A percentile compares a stretch with the other conserved stretches of the same genome.
These are phyloP conservation scores for Vanessa atalanta DNA, from an alignment of 1,140 invertebrate genomes.

Conservation along the genomic window DNA sequence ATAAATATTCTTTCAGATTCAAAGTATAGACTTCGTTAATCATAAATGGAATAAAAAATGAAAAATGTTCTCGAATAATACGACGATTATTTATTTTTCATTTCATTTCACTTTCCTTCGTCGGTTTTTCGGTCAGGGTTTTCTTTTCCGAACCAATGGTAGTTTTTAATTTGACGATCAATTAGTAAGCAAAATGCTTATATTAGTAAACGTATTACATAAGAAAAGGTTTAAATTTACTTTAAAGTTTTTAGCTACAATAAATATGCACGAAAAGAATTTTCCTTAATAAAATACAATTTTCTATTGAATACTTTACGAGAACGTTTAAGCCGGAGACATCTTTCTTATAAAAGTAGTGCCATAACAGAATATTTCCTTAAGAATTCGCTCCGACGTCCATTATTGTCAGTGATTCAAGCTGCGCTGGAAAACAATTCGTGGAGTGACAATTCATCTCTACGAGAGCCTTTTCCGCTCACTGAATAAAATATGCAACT, in stretches of 20 bases:
- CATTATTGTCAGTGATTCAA: conserved; percentile 34
- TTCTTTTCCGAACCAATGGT: too few species aligned
- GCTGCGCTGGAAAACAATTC: conserved; percentile 52
- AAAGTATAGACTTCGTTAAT: too few species aligned
- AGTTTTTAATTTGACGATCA: too few species aligned
- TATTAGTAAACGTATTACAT: too few species aligned
- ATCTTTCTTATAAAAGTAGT: conserved; percentile 23
- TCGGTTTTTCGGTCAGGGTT: too few species aligned
- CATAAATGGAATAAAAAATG: too few species aligned
- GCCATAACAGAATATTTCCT: conserved; percentile 30
- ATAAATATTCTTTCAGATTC: too few species aligned
- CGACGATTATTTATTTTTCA: too few species aligned
- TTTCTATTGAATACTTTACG: conserved; percentile 15
- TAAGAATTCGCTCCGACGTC: conserved; percentile 22
- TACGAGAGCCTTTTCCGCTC: conserved; percentile 49
- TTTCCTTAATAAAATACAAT: conserved; percentile 9
- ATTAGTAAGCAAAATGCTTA: too few species aligned
- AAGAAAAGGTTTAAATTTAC: too few species aligned
- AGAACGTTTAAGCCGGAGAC: conserved; percentile 22
- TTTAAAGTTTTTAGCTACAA: not conserved
- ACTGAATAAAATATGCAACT: conserved; percentile 38
- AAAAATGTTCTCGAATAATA: too few species aligned
- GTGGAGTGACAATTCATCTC: conserved; percentile 66
- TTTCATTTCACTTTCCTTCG: too few species aligned
- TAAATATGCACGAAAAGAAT: not conserved